These are phyloP conservation scores for Neopipo cinnamomea DNA, from an alignment of 2,113 vertebrate species.

Conservation along the genomic window DNA sequence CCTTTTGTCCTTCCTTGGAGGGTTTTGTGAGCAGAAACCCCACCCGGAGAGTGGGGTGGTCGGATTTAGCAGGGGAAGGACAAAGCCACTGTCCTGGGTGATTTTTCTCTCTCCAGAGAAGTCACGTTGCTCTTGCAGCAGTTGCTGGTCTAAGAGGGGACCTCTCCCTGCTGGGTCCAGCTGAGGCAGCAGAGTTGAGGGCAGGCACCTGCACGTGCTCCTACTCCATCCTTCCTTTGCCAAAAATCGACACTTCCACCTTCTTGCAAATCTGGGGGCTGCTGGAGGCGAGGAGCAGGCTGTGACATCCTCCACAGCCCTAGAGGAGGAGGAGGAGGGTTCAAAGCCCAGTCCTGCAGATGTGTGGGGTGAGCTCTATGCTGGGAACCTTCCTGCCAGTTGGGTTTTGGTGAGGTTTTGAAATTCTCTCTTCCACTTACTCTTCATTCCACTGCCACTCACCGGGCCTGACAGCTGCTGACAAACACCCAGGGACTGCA, in stretches of 20 bases:
- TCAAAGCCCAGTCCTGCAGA: neutral
- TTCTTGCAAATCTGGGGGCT: neutral
- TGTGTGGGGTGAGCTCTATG: neutral
- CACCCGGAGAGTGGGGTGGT: fast-evolving
- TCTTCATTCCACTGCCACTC: constrained; percentile 8
- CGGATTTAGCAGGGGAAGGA: neutral
- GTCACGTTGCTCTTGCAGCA: neutral
- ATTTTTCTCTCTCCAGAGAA: neutral
- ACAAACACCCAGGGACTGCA: constrained; percentile 22
- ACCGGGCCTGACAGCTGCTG: constrained; percentile 48
- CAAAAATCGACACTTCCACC: neutral
- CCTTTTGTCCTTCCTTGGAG: neutral
- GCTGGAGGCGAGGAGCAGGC: neutral
- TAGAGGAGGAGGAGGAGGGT: neutral
- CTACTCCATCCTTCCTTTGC: neutral
- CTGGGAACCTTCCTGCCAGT: neutral
- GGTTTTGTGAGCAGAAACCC: neutral
- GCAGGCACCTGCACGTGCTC: neutral
- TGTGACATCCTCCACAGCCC: neutral
- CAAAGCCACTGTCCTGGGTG: neutral
- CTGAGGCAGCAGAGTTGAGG: neutral
- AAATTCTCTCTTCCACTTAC: neutral
- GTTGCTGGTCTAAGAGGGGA: neutral
- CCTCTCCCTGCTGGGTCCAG: neutral
- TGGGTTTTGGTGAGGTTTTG: neutral